Base-by-base conservation (phyloP, 2,113 vertebrate genomes). In the Alligator mississippiensis region DNA sequence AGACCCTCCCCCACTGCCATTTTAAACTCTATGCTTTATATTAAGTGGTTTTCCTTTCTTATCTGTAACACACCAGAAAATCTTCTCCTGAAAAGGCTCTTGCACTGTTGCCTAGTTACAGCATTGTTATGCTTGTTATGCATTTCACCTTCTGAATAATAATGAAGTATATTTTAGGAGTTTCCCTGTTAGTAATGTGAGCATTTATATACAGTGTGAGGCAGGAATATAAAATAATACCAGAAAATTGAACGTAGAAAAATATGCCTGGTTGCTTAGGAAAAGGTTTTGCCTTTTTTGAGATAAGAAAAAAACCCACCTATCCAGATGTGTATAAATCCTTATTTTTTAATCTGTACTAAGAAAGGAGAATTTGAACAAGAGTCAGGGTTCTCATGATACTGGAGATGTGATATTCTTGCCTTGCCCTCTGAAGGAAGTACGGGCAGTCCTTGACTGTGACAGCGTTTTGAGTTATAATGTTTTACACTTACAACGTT, bases 61-160 rank as follows among this genome's bases (percentile, higher is more conserved):
- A 76, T 87, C 94, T 90, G 81, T 58, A 94, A 79, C 54, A 87
- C 2, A 17, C 92, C 78, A 94, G 89, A 92, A 95, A 92, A 80
- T 89, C 74, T 85, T 90, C n/a, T 54, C 60, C 79, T 95, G 84
- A 72, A 95, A 90, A 79, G 85, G 7, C 84, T 75, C 0, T 0
- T 79, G 81, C 1, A 0, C 84, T 24, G 92, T 96, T 97, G 93
- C 94, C 85, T 95, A 91, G 95, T 82, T 89, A 92, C 93, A 85
- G 57, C 74, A 64, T 83, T 92, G 38, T 95, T 88, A 57, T 88
- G 76, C 79, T 87, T 93, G 61, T 90, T 95, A 89, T 10, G 55
- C 22, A 30, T 96, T 95, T 94, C 88, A 91, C 68, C 78, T 94
- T 88, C 61, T 88, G 94, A 95, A 96, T 92, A 94, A 89, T 86